A percentile compares a stretch with the other conserved stretches of the same genome.
Evolutionary conservation across 2,888 invertebrate genomes (phyloP).

Genomic region (Eupithecia insigniata): DNA sequence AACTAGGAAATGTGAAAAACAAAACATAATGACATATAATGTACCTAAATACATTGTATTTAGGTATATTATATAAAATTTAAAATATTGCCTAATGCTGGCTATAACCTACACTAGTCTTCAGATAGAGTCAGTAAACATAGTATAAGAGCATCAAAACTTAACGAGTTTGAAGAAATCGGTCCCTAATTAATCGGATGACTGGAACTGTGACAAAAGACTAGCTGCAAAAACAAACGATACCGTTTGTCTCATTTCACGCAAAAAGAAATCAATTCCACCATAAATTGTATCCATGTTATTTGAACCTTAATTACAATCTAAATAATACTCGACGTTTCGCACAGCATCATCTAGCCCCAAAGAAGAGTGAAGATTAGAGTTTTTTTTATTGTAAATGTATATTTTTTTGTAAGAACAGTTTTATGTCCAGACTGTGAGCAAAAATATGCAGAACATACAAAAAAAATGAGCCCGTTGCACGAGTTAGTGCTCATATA

Average conservation of each 20-base stretch:
- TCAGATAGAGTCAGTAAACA: neutral
- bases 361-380: too few relatives aligned
- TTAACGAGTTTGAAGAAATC: neutral
- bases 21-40: too few relatives aligned
- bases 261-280: slow-evolving; percentile 3
- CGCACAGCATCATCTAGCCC: too few relatives aligned
- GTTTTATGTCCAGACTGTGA: too few relatives aligned
- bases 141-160: neutral
- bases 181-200: neutral
- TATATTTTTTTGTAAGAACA: too few relatives aligned
- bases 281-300: neutral
- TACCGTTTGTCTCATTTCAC: slow-evolving; percentile 11
- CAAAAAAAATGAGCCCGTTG: too few relatives aligned
- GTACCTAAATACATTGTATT: too few relatives aligned
- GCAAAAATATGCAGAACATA: too few relatives aligned
- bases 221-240: slow-evolving; percentile 1
- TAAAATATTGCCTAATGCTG: neutral
- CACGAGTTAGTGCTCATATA: too few relatives aligned
- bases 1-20: neutral
- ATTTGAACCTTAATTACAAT: neutral
- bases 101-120: neutral
- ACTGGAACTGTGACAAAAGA: slow-evolving; percentile 5
- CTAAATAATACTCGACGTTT: neutral
- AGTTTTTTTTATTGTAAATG: too few relatives aligned
- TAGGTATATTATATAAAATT: neutral